Evolutionary conservation across 2,888 invertebrate genomes (phyloP), one percentile per base, ranked within the genome.

Genomic region (Lamellibrachia columna): DNA sequence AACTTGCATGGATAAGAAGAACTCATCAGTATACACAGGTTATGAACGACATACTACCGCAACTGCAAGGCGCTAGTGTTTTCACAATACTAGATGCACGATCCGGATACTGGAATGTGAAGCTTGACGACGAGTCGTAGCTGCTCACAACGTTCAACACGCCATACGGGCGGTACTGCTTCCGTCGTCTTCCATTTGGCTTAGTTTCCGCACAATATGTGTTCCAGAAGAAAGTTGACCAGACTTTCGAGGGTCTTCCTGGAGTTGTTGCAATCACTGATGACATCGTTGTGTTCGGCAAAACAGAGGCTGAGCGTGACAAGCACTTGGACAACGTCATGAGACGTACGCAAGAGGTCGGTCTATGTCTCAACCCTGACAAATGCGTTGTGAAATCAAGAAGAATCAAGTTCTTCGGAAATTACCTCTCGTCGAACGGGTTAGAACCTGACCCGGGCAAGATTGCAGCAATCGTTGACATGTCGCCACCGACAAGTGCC

Each of bases 51-150:
- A 60, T 92, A 28, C 75, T 92, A 8, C 92, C 75, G 11, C 28
- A 75, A 40, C 75, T 91, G n/a, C 60, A 91, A 52, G 55, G 53
- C 3, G 91, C 91, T 11, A 9, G 53, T 28, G 60, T 92, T 7
- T 92, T 92, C 55, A 40, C 28, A 9, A 52, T 58, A 28, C 28
- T 92, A 9, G 92, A 75, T 75, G 60, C 60, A 7, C 55, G 60
- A 75, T 58, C 28, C 28, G 8, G 75, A 55, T 92, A 92, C 28
- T 92, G 58, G 92, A 53, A 92, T 28, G 28, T 92, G n/a, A 53
- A 90, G n/a, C 53, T 92, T 28, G 90, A 52, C n/a, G 52, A 90
- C 28, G 90, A 92, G 40, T 2, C 90, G 53, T 91, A 40, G 3
- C 40, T 40, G 9, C 90, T 90, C 4, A 92, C 92, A 52, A 92